Conservation (phyloP, 2,888 invertebrate species). For the Ommatoiulus sabulosus region DNA sequence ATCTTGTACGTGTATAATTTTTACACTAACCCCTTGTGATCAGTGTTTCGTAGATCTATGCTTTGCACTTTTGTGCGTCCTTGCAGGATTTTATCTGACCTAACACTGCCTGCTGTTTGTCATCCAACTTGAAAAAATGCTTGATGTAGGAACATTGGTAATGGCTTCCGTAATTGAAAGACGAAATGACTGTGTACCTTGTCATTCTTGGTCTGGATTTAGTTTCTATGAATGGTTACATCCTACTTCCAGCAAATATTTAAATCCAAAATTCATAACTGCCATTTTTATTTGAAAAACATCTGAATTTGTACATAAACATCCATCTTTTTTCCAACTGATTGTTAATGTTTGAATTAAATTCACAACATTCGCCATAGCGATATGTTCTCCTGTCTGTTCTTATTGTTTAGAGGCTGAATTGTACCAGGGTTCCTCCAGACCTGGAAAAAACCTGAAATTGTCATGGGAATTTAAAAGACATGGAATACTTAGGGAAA, state of each 20-base stretch:
- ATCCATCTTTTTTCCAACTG: constrained; percentile 12
- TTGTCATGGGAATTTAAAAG: too few species aligned
- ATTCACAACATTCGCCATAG: constrained; percentile 32
- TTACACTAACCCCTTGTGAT: constrained; percentile 41
- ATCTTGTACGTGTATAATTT: constrained; percentile 34
- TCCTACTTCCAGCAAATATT: background rate
- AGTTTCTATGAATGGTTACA: background rate
- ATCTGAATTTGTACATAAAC: constrained; percentile 9
- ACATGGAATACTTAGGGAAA: too few species aligned
- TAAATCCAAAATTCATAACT: background rate
- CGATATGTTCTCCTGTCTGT: background rate
- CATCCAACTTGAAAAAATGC: background rate
- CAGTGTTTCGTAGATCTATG: constrained; percentile 31
- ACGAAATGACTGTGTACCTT: background rate
- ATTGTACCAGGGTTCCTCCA: too few species aligned
- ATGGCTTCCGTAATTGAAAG: background rate
- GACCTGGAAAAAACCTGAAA: too few species aligned
- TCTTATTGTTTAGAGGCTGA: background rate
- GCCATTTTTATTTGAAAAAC: constrained; percentile 18
- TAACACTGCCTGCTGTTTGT: constrained; percentile 7
- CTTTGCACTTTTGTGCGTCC: constrained; percentile 45
- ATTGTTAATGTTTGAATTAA: constrained; percentile 48
- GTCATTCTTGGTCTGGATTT: background rate
- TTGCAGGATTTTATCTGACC: background rate
- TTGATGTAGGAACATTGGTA: background rate